Base-by-base conservation (phyloP, 2,113 vertebrate species). In the Ptychochromis oligacanthus region DNA sequence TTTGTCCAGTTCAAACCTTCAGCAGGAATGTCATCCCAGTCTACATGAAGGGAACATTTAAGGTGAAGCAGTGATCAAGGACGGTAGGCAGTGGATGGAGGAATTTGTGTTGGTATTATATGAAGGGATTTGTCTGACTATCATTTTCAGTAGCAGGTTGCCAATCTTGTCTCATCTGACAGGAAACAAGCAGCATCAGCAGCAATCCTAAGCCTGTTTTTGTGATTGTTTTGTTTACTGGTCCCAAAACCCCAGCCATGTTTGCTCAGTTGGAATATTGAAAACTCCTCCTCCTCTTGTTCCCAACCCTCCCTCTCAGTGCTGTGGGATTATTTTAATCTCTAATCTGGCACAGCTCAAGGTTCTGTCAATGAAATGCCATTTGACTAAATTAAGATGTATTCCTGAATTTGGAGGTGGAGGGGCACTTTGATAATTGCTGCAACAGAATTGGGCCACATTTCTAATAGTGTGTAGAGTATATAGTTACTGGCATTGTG, bases 401-500 rank as follows among this genome's bases (percentile, higher is more conserved):
- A 80, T 90, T 88, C 83, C 46, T 93, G 75, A 79, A 83, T 84
- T 86, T 84, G 24, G 24, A 28, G 85, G 88, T 77, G 79, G 46
- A 76, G 72, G 78, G 85, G 91, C 94, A 94, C 91, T 94, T 92
- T 92, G 85, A 92, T 95, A 88, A 95, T 94, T 93, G 91, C 89
- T 34, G 79, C 12, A 0, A 40, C 55, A 61, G 83, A 87, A 77
- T 64, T 24, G 75, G 74, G 75, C 15, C 43, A 24, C 77, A 36
- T 79, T 60, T 88, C 75, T 87, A 82, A 79, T 80, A 87, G 81
- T 88, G 75, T 90, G 49, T 82, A 77, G 70, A 80, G 31, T 62
- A 72, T 62, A 56, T 74, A 75, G 65, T 81, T 54, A 70, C 40
- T 34, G 72, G 20, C 62, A 54, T n/a, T 31, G 67, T 12, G 77